A percentile compares a stretch with the other conserved stretches of the same genome.
Conservation (phyloP, 2,888 invertebrate species). For the Brachylomia viminalis region DNA sequence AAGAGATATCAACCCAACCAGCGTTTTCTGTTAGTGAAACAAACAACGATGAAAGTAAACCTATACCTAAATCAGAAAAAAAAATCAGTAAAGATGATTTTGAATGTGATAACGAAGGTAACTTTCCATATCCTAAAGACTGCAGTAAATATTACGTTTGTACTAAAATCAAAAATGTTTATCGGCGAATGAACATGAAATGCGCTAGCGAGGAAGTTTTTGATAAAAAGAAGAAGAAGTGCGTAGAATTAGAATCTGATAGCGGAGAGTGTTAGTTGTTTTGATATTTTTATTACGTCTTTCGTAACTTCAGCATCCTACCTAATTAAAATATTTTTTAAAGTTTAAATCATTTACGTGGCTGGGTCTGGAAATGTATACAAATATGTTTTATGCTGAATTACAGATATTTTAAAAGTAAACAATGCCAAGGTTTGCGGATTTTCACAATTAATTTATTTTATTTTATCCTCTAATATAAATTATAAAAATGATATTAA, state of each 20-base stretch:
- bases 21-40: conserved; percentile 57
- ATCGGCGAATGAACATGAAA: conserved; percentile 79
- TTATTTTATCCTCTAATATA: conserved; percentile 21
- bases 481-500: conserved; percentile 13
- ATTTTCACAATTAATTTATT: conserved; percentile 30
- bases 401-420: not conserved
- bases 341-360: not conserved
- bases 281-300: not conserved
- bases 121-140: conserved; percentile 75
- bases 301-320: not conserved
- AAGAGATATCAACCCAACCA: conserved; percentile 46
- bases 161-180: conserved; percentile 74
- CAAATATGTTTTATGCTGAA: not conserved
- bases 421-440: not conserved
- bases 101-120: conserved; percentile 69
- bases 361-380: not conserved
- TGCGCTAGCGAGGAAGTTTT: conserved; percentile 86
- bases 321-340: not conserved
- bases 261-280: conserved; percentile 76
- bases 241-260: conserved; percentile 80
- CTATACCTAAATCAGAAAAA: conserved; percentile 51
- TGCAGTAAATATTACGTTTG: conserved; percentile 88
- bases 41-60: conserved; percentile 66
- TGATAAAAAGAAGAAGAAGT: conserved; percentile 80
- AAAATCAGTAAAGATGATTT: conserved; percentile 45